Conservation (phyloP, 1,140 invertebrate genomes). For the Eupeodes corollae region DNA sequence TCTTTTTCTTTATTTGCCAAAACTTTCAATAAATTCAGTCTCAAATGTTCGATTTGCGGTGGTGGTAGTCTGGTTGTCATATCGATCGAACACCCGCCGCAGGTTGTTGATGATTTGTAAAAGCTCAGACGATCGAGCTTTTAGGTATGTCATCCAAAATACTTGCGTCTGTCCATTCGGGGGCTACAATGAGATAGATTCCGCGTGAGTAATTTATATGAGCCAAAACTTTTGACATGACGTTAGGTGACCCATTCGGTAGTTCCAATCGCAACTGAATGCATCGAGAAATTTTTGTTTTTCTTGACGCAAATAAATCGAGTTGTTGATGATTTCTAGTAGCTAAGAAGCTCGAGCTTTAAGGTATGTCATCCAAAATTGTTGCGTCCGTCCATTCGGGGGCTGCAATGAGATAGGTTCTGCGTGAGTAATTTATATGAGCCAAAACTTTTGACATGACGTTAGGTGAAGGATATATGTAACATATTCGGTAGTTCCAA, state of each 20-base stretch:
- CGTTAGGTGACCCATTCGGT: neutral
- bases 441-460: too few species aligned
- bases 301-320: too few species aligned
- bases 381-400: slow-evolving; percentile 26
- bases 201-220: too few species aligned
- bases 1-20: slow-evolving; percentile 3
- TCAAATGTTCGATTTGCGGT: slow-evolving; percentile 15
- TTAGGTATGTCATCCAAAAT: slow-evolving; percentile 30
- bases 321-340: slow-evolving; percentile 16
- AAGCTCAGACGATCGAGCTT: slow-evolving; percentile 12
- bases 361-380: slow-evolving; percentile 30
- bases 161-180: slow-evolving; percentile 26
- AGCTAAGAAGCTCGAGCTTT: slow-evolving; percentile 14
- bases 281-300: slow-evolving; percentile 11
- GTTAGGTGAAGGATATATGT: too few species aligned
- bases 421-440: too few species aligned
- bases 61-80: slow-evolving; percentile 17
- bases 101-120: slow-evolving; percentile 18
- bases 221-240: too few species aligned
- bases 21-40: slow-evolving; percentile 27
- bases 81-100: slow-evolving; percentile 17
- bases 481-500: slow-evolving; percentile 8
- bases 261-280: slow-evolving; percentile 13
- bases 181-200: slow-evolving; percentile 20
- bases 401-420: slow-evolving; percentile 18